Base-by-base conservation (phyloP, 64 coral and sea anemone species). In the Acropora tenuis region DNA sequence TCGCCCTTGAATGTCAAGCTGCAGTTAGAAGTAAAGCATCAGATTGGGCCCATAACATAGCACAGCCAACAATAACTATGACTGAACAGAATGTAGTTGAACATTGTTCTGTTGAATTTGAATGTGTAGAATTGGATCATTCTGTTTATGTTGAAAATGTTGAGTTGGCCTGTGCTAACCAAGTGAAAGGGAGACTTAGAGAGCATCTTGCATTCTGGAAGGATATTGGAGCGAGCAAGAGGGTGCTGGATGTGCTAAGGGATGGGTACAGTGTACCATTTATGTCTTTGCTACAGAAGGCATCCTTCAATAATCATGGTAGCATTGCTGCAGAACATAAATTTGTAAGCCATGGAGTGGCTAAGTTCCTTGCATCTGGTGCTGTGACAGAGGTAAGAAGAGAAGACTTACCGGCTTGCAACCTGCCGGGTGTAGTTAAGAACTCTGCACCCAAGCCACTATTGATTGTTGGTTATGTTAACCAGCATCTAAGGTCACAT, bases 181-280 rank as follows among this genome's bases (percentile, higher is more conserved):
- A 50, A 71, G 91, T 87, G 20, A 87, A 93, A 53, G 75, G 77
- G 19, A 76, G 75, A 10, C 18, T 80, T 12, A 17, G 16, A 68
- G 75, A 88, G 58, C 75, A 45, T 18, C n/a, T 86, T 81, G 83
- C 91, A 44, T 88, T 93, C 44, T 93, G 91, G 83, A 48, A 80
- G 44, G 41, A 11, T 20, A 82, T 88, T 80, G 85, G 85, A 40
- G 91, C 82, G 3, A 83, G 48, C 50, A 57, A 41, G 58, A 78
- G 69, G 91, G 80, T 93, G 44, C 78, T 93, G 10, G 77, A 93
- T 42, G 73, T 93, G 59, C 86, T 93, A 47, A 47, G 66, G 7
- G 76, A 88, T 55, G 93, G 93, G 6, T 94, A 94, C 12, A 75
- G 49, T 48, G 12, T 90, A 61, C 88, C 93, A 42, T 94, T 94